These are phyloP conservation scores for Pyrocephalus nanus DNA, from an alignment of 2,797 vertebrate genomes.

Conservation along the genomic window DNA sequence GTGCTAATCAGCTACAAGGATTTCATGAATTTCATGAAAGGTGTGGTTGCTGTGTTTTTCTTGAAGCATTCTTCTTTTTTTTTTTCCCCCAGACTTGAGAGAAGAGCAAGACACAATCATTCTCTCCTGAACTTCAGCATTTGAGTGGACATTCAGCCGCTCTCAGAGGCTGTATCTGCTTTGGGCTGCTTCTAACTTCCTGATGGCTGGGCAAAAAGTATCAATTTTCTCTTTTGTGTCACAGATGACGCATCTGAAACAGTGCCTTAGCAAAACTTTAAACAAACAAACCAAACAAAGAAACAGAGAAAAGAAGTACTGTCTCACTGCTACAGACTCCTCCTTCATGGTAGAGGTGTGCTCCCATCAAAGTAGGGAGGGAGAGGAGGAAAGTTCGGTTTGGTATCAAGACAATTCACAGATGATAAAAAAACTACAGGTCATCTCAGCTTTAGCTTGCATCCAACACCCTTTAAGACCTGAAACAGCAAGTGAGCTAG, in stretches of 20 bases:
- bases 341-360: neutral
- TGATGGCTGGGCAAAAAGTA: neutral
- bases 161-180: neutral
- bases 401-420: neutral
- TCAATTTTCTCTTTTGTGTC: neutral
- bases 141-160: neutral
- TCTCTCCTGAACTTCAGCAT: neutral
- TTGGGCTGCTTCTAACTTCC: neutral
- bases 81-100: neutral
- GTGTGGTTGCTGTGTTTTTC: neutral
- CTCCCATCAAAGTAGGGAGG: neutral
- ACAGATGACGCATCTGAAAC: neutral
- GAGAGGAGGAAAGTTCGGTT: neutral
- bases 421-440: neutral
- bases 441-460: neutral
- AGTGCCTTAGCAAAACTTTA: neutral
- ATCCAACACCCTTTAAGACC: neutral
- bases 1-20: neutral
- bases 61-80: neutral
- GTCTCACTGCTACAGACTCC: neutral
- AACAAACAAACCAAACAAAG: neutral
- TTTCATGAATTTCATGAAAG: neutral
- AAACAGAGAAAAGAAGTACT: neutral
- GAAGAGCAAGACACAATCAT: neutral
- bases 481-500: neutral